Conservation (phyloP, 2,888 invertebrate genomes). For the Nemoura dubitans region DNA sequence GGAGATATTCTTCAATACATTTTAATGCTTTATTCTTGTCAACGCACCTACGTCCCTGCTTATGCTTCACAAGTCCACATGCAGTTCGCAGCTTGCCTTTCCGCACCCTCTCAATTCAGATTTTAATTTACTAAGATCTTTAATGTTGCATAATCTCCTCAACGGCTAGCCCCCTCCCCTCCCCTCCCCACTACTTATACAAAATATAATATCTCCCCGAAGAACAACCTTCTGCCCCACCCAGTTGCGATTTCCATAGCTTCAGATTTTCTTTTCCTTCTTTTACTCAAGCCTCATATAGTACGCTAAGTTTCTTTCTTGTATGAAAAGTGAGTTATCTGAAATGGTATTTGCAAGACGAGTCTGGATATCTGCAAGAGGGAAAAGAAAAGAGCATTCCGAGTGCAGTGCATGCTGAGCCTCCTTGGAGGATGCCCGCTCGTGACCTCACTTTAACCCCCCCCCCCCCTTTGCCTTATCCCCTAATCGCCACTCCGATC, state of each 20-base stretch:
- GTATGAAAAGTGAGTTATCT: conserved; percentile 30
- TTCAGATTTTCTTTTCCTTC: conserved; percentile 39
- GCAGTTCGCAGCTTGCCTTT: not conserved
- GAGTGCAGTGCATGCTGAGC: too few relatives aligned
- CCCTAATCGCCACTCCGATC: too few relatives aligned
- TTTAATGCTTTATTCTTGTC: not conserved
- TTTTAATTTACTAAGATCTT: conserved; percentile 29
- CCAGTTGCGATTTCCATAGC: conserved; percentile 29
- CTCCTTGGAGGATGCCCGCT: too few relatives aligned
- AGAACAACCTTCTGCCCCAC: not conserved
- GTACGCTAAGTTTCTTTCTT: conserved; percentile 25
- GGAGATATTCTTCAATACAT: not conserved
- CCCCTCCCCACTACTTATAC: too few relatives aligned
- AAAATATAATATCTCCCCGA: not conserved
- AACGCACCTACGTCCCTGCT: not conserved
- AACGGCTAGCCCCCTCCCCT: not conserved
- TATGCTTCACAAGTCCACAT: conserved; percentile 14
- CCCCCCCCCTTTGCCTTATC: too few relatives aligned
- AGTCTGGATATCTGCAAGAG: not conserved
- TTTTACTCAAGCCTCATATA: conserved; percentile 21
- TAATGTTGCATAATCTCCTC: conserved; percentile 13
- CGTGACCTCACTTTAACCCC: too few relatives aligned
- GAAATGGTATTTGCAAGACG: not conserved
- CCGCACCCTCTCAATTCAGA: not conserved
- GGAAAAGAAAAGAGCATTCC: not conserved